Conservation (phyloP, 2,888 invertebrate genomes). For the Lacanobia wlatinum region DNA sequence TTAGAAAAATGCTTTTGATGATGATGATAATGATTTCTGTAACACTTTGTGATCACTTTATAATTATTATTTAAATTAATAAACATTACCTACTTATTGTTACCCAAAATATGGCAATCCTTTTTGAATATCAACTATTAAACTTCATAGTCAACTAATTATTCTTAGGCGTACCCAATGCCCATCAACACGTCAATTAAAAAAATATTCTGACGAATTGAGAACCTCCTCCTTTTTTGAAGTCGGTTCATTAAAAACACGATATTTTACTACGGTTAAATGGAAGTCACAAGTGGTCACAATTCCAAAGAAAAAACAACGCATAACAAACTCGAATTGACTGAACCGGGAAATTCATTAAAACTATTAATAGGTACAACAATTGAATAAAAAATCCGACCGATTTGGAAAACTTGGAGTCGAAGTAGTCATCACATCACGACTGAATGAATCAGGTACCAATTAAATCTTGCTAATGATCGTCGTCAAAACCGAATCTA, state of each 20-base stretch:
- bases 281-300: not conserved
- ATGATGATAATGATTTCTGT: no score
- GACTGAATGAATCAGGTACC: slow-evolving; percentile 3
- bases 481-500: slow-evolving; percentile 10
- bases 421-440: slow-evolving; percentile 6
- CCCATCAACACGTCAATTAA: slow-evolving; percentile 2
- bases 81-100: not conserved
- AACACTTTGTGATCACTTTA: no score
- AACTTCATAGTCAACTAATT: no score
- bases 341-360: slow-evolving; percentile 51
- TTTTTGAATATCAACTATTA: not conserved
- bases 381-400: not conserved
- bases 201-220: not conserved
- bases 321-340: not conserved
- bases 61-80: no score
- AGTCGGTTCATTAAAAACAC: not conserved
- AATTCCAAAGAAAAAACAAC: slow-evolving; percentile 3
- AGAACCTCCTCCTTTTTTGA: no score
- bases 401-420: not conserved
- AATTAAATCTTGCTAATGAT: slow-evolving; percentile 20
- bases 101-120: not conserved
- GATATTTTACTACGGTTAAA: slow-evolving; percentile 4
- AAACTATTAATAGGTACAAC: not conserved
- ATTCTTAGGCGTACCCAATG: not conserved
- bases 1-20: no score